These are phyloP conservation scores for Taenioides sp. DNA, from an alignment of 2,797 vertebrate species.

Conservation along the genomic window DNA sequence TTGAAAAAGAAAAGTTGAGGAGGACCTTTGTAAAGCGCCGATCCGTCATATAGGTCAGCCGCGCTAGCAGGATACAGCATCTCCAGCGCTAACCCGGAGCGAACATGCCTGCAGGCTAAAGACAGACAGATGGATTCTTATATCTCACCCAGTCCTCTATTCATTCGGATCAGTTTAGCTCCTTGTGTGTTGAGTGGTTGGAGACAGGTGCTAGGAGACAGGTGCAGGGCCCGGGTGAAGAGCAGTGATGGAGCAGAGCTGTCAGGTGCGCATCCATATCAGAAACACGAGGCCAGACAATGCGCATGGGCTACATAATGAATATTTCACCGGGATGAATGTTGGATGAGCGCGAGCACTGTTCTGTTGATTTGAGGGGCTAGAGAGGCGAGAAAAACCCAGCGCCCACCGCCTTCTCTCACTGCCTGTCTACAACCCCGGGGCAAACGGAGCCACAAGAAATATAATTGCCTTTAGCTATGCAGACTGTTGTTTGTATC, in stretches of 20 bases:
- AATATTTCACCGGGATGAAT: conserved; percentile 81
- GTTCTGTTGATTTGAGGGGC: conserved; percentile 75
- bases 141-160: conserved; percentile 62
- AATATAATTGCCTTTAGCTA: conserved; percentile 77
- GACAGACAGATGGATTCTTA: conserved; percentile 69
- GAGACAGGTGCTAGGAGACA: conserved; percentile 63
- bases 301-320: conserved; percentile 70
- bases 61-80: conserved; percentile 48
- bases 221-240: conserved; percentile 61
- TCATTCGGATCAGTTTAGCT: conserved; percentile 70
- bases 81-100: conserved; percentile 46
- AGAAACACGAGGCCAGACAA: conserved; percentile 61
- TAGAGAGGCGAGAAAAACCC: conserved; percentile 62
- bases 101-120: conserved; percentile 69
- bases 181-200: conserved; percentile 56
- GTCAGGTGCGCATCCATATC: conserved; percentile 73
- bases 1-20: conserved; percentile 70
- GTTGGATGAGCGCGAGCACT: conserved; percentile 77
- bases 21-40: conserved; percentile 43
- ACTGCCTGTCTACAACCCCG: conserved; percentile 74
- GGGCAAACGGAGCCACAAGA: conserved; percentile 75
- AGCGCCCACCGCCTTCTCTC: conserved; percentile 54
- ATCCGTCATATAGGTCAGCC: conserved; percentile 45
- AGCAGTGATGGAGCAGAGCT: conserved; percentile 73
- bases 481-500: conserved; percentile 77